Evolutionary conservation across 2,797 vertebrate genomes (phyloP), one percentile per base, ranked within the genome.

Genomic region (Enoplosus armatus): DNA sequence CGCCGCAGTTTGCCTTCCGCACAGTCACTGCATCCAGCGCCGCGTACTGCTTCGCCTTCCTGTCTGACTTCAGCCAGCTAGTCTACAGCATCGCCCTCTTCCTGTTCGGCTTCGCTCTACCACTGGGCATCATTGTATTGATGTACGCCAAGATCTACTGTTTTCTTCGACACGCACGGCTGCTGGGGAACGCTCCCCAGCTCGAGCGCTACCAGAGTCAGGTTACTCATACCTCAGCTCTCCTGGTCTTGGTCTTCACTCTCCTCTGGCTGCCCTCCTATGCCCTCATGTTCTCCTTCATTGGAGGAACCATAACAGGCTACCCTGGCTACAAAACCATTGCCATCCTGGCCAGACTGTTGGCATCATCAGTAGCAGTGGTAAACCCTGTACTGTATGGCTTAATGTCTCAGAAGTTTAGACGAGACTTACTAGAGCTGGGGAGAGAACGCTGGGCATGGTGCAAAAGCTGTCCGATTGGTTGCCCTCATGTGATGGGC

Each of bases 241-340:
- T 96, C 50, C 88, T 96, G 66, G 96, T 96, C 15, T 50, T 95
- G 31, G 86, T 95, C 53, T 96, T 96, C 75, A 95, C 95, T 7
- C 35, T 95, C 31, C 94, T 95, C 80, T 96, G 96, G 96, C 86
- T 96, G 77, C 96, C 95, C 37, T 94, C 96, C 58, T 96, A 96
- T 8, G 80, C 68, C 5, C 89, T 96, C 61, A 96, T 96, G 95
- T 95, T 96, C 89, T 88, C 90, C 67, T 90, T 93, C 54, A 82
- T 95, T 0, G 90, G 89, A 27, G 77, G 79, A 26, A 80, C 50
- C 10, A 11, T 80, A 6, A 47, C 2, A 10, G 56, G 50, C 54
- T 77, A 54, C 3, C 56, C 67, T 0, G 62, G 75, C 45, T 86
- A 86, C 67, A 88, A 88, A 0, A 64, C 43, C 5, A 26, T 92